Conservation (phyloP, 2,888 invertebrate species). For the Elegia similella region DNA sequence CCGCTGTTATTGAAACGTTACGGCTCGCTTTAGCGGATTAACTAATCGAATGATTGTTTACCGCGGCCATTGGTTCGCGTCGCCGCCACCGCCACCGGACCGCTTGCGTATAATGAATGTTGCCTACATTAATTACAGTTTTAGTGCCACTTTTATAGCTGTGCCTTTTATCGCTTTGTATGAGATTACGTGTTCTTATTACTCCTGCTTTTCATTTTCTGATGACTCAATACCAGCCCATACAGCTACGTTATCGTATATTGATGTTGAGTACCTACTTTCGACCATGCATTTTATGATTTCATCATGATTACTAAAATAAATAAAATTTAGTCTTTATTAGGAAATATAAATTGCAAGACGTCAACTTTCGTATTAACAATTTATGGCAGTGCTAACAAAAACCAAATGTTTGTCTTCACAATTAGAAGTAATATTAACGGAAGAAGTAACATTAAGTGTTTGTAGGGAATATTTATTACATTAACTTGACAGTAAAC, state of each 20-base stretch:
- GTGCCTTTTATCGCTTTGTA: conserved; percentile 62
- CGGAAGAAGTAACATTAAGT: too few relatives aligned
- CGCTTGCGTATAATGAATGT: conserved; percentile 67
- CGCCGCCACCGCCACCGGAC: conserved; percentile 42
- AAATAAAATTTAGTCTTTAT: too few relatives aligned
- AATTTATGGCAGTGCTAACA: too few relatives aligned
- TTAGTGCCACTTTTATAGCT: conserved; percentile 69
- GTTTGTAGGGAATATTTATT: too few relatives aligned
- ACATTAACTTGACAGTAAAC: too few relatives aligned
- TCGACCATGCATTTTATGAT: not conserved
- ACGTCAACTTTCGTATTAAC: too few relatives aligned
- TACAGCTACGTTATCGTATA: conserved; percentile 35
- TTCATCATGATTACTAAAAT: not conserved
- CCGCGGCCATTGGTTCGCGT: conserved; percentile 49
- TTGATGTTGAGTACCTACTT: not conserved
- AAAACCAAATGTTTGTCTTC: too few relatives aligned
- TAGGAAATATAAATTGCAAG: too few relatives aligned
- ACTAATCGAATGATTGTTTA: conserved; percentile 74
- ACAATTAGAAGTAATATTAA: too few relatives aligned
- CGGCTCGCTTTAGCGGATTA: conserved; percentile 53
- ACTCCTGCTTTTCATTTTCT: conserved; percentile 50
- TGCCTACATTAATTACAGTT: conserved; percentile 72
- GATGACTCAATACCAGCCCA: conserved; percentile 70
- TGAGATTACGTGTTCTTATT: conserved; percentile 70
- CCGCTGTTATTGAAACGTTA: conserved; percentile 44